phyloP scores from a whole-genome alignment of 2,797 vertebrate genomes.

The Leuciscus waleckii region DNA sequence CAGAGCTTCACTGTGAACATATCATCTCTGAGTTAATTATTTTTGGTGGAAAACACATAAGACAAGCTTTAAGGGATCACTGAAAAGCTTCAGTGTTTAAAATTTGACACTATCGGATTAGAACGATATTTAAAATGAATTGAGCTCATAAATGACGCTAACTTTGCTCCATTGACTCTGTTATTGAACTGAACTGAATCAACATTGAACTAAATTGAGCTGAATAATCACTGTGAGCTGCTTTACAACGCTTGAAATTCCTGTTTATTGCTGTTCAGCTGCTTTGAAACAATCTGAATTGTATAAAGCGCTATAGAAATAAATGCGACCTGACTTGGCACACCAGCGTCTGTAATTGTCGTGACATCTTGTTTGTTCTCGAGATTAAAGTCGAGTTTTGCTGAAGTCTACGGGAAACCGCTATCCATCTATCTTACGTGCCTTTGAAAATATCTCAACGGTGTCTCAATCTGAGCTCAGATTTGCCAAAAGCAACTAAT shows the following conservation, averaged over 20 bases:
- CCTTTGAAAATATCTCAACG: not conserved
- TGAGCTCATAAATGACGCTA: not conserved
- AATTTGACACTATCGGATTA: not conserved
- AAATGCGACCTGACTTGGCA: not conserved
- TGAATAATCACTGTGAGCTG: not conserved
- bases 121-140: not conserved
- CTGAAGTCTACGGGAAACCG: not conserved
- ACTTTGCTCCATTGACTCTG: not conserved
- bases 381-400: not conserved
- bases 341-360: not conserved
- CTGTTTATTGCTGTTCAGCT: not conserved
- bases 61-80: not conserved
- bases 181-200: not conserved
- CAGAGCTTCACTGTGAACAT: not conserved
- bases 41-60: not conserved
- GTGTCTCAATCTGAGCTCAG: not conserved
- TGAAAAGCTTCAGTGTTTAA: not conserved
- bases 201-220: not conserved
- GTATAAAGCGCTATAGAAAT: not conserved
- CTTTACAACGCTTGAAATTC: not conserved
- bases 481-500: conserved; percentile 6
- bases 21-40: not conserved
- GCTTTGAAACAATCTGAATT: no score
- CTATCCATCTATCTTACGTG: not conserved
- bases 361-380: not conserved